phyloP scores from a whole-genome alignment of 2,113 vertebrate species.

The Trachemys scripta region DNA sequence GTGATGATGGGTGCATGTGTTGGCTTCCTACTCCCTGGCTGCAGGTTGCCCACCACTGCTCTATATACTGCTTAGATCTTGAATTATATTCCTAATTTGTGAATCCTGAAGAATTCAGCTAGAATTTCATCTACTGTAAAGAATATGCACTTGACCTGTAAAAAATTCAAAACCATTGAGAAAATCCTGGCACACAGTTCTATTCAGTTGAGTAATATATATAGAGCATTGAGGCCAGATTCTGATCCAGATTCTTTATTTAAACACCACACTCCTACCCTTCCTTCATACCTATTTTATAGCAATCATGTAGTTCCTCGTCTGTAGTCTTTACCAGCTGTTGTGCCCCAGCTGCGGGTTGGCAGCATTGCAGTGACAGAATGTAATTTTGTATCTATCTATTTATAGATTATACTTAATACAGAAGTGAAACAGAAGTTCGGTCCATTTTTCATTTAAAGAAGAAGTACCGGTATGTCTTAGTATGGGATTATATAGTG shows the following conservation, averaged over 20 bases:
- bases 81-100: not conserved
- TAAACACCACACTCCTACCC: not conserved
- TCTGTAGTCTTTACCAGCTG: not conserved
- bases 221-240: not conserved
- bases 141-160: not conserved
- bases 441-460: not conserved
- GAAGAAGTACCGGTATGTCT: not conserved
- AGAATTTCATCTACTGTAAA: not conserved
- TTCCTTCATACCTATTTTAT: fast-evolving
- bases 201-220: not conserved
- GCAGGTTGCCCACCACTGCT: too few relatives aligned
- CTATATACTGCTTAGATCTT: not conserved
- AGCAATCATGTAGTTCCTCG: not conserved
- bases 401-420: not conserved
- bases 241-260: not conserved
- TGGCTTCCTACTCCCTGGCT: too few relatives aligned
- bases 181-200: not conserved
- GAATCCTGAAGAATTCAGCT: not conserved
- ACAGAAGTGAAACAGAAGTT: not conserved
- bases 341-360: not conserved
- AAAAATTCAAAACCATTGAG: not conserved
- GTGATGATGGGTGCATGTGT: too few relatives aligned
- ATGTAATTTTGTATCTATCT: not conserved
- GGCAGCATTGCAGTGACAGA: not conserved
- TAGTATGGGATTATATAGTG: not conserved